Evolutionary conservation across 1,140 invertebrate species (phyloP).

Genomic region (Colletes gigas): DNA sequence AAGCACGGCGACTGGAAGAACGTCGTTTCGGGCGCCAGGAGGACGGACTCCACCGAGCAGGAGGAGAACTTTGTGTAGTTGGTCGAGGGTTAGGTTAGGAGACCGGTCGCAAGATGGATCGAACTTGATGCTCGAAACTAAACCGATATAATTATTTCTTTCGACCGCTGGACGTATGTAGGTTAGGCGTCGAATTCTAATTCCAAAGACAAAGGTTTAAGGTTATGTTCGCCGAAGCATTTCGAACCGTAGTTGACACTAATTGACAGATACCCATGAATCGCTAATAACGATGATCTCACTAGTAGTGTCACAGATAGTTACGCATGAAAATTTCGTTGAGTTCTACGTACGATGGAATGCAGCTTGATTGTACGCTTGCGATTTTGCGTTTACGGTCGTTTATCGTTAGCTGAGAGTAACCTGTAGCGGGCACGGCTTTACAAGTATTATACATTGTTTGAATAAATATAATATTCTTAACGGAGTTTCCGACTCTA

Average conservation of each 20-base stretch:
- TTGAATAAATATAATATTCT: too few species aligned
- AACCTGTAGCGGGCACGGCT: background rate
- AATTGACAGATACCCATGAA: background rate
- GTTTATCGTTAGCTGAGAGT: background rate
- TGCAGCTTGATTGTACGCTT: background rate
- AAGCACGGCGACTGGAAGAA: conserved; percentile 77
- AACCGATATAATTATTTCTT: conserved; percentile 16
- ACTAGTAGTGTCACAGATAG: background rate
- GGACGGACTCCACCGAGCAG: conserved; percentile 78
- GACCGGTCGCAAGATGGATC: too few species aligned
- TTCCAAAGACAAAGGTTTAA: too few species aligned
- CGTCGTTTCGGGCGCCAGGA: conserved; percentile 76
- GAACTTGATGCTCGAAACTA: too few species aligned
- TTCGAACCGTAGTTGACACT: background rate
- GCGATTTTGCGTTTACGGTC: too few species aligned
- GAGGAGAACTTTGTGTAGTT: conserved; percentile 74
- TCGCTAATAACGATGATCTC: background rate
- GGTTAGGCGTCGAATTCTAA: too few species aligned
- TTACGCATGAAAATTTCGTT: background rate
- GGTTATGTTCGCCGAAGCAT: too few species aligned
- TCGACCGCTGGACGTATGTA: conserved; percentile 6
- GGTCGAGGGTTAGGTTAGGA: too few species aligned
- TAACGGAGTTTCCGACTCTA: too few species aligned
- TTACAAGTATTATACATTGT: too few species aligned
- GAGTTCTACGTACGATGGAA: background rate